Evolutionary conservation across 1,140 invertebrate genomes (phyloP).

Genomic region (Pseudachorutes palmiensis): DNA sequence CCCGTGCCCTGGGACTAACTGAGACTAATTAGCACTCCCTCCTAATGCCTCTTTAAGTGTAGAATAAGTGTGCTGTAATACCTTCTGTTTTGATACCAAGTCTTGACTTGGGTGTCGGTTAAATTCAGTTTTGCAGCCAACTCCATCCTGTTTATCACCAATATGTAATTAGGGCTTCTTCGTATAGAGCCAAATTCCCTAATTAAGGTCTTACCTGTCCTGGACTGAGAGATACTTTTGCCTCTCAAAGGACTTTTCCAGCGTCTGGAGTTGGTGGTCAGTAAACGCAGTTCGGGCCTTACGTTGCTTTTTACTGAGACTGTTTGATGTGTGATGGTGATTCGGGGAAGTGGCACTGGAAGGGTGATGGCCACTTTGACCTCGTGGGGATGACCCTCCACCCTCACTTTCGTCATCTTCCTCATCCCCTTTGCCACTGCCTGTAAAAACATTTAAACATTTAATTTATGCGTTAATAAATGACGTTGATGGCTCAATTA

Average conservation of each 20-base stretch:
- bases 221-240: conserved; percentile 98
- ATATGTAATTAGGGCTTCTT: background rate
- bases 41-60: too few relatives aligned
- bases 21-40: background rate
- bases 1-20: background rate
- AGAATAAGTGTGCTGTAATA: conserved; percentile 3
- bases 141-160: conserved; percentile 84
- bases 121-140: conserved; percentile 89
- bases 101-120: conserved; percentile 77
- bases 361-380: conserved; percentile 24
- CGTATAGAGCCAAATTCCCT: background rate
- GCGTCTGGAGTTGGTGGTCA: conserved; percentile 90
- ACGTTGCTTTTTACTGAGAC: conserved; percentile 76
- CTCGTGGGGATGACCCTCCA: conserved; percentile 24
- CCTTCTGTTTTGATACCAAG: conserved; percentile 39
- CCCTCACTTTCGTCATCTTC: conserved; percentile 36
- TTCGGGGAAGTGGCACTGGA: conserved; percentile 15
- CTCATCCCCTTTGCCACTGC: conserved; percentile 33
- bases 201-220: conserved; percentile 50
- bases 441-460: conserved; percentile 10
- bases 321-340: conserved; percentile 31
- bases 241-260: conserved; percentile 95
- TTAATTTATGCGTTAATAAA: background rate
- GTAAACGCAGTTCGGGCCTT: conserved; percentile 98
- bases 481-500: background rate